Conservation (phyloP, 2,888 invertebrate genomes). For the Platerodrilus igneus region DNA sequence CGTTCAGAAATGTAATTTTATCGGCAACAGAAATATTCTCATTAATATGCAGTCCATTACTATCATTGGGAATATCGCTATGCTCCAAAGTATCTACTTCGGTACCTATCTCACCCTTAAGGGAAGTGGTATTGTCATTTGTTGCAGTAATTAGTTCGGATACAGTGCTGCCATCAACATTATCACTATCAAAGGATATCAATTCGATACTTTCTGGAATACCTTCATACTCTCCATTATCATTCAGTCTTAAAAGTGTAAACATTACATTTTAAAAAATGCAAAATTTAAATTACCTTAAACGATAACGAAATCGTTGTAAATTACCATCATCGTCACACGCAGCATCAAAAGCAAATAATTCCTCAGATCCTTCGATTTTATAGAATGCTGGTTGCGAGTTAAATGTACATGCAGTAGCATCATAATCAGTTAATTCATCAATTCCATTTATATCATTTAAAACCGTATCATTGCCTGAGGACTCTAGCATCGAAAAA, state of each 20-base stretch:
- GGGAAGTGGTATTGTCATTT: too few relatives aligned
- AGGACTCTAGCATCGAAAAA: slow-evolving; percentile 40
- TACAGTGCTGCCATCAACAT: too few relatives aligned
- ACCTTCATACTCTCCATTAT: slow-evolving; percentile 43
- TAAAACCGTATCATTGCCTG: slow-evolving; percentile 34
- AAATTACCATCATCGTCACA: slow-evolving; percentile 45
- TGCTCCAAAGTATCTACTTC: too few relatives aligned
- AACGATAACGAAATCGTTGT: slow-evolving; percentile 45
- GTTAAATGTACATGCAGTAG: slow-evolving; percentile 29
- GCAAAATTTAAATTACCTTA: slow-evolving; percentile 35
- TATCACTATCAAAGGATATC: slow-evolving; percentile 36
- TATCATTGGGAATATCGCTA: too few relatives aligned
- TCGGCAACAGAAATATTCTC: too few relatives aligned
- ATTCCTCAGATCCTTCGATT: slow-evolving; percentile 43
- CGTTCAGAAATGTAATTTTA: too few relatives aligned
- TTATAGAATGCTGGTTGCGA: slow-evolving; percentile 37
- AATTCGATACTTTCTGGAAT: slow-evolving; percentile 44
- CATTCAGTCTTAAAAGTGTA: slow-evolving; percentile 37
- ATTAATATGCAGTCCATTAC: too few relatives aligned
- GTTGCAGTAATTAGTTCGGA: too few relatives aligned
- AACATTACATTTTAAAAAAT: too few relatives aligned
- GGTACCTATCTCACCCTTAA: too few relatives aligned
- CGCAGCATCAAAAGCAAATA: slow-evolving; percentile 43
- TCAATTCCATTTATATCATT: slow-evolving; percentile 32
- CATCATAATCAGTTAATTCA: slow-evolving; percentile 18